Base-by-base conservation (phyloP, 2,888 invertebrate genomes). In the Pammene aurita region DNA sequence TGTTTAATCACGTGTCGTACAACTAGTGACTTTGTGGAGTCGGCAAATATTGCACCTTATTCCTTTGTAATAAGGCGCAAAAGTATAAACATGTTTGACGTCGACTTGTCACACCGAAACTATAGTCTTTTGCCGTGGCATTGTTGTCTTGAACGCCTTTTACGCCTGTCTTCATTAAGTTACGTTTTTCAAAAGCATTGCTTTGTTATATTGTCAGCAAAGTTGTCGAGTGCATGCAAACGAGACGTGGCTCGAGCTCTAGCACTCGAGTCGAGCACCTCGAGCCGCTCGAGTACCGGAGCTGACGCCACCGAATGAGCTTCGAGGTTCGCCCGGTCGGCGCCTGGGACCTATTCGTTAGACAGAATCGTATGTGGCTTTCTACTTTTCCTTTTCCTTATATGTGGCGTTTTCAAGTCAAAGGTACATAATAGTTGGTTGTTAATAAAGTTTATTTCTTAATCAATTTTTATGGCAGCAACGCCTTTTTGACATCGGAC, bases 171-270 rank as follows among this genome's bases (percentile, higher is more conserved):
- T 42, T 18, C 18, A 52, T 50, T 18, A 56, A 18, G 56, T 57
- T 42, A 57, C 42, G 57, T 57, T 38, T 55, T 57, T 42, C 5
- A 13, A 42, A 26, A n/a, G 57, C 26, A 14, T 14, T 38, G 14
- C 16, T 57, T 42, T 42, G 10, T 35, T 55, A 57, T 57, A 26
- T 13, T 57, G 42, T 42, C 0, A 26, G 55, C 35, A 35, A 4
- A 4, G 55, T 9, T 14, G 42, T 57, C 42, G 42, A 44, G 57
- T 57, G 42, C 42, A n/a, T 42, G 26, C 42, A 57, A 57, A 42
- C 26, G 57, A 57, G 42, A 42, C 42, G 42, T 16, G 9, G 52
- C 52, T 52, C 52, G 52, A 26, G 13, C 26, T 52, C 52, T 26
- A 52, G 52, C 18, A 52, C 52, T 52, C 26, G 26, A 52, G 26